These are phyloP conservation scores for Eristalinus aeneus DNA, from an alignment of 2,888 invertebrate genomes.

Conservation along the genomic window DNA sequence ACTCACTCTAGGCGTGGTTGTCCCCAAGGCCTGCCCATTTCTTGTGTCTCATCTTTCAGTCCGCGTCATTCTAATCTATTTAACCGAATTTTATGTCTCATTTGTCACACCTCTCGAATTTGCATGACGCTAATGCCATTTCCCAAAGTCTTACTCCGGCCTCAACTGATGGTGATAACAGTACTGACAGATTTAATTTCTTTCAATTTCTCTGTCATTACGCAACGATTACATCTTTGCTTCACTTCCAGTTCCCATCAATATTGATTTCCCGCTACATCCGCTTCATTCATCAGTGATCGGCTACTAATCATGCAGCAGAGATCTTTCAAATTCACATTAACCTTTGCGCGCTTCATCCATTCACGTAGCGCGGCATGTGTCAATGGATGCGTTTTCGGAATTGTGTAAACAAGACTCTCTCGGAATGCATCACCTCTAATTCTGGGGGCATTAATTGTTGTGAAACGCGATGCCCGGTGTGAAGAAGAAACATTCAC, in stretches of 20 bases:
- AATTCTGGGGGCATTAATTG: neutral
- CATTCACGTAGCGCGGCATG: neutral
- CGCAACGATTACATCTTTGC: neutral
- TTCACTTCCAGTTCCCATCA: neutral
- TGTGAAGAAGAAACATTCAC: neutral
- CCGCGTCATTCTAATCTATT: neutral
- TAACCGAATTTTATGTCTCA: neutral
- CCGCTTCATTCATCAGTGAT: neutral
- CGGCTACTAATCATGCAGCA: neutral
- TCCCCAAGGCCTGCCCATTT: neutral
- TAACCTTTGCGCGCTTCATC: neutral
- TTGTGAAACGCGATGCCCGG: neutral
- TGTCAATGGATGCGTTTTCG: neutral
- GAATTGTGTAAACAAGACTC: neutral
- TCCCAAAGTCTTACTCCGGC: too few species aligned
- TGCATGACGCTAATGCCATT: too few species aligned
- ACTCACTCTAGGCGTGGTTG: neutral
- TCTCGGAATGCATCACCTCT: neutral
- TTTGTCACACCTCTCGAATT: neutral
- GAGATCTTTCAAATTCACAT: neutral
- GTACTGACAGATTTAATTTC: neutral
- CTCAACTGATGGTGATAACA: neutral
- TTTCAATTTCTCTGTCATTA: neutral
- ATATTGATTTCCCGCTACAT: neutral
- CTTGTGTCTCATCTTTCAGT: neutral